Conservation (phyloP, 2,888 invertebrate genomes). For the Julus scandinavius region DNA sequence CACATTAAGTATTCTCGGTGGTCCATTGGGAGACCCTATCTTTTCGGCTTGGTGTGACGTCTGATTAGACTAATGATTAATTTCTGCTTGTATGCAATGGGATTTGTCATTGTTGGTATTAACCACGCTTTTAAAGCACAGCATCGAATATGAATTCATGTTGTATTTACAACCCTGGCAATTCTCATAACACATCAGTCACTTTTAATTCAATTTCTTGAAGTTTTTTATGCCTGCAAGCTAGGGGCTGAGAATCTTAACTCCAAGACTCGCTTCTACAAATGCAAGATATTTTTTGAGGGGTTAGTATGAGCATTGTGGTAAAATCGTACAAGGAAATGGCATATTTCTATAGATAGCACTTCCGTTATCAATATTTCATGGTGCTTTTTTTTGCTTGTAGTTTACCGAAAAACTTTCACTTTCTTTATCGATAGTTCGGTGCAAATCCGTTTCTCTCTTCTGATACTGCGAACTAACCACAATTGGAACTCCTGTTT, state of each 20-base stretch:
- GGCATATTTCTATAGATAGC: not conserved
- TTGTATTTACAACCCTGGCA: not conserved
- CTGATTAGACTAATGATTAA: slow-evolving; percentile 14
- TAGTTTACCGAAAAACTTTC: not conserved
- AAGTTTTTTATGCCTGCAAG: slow-evolving; percentile 8
- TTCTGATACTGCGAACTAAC: not conserved
- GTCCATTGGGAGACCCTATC: not conserved
- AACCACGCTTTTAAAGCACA: not conserved
- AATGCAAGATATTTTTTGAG: not conserved
- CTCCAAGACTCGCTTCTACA: not conserved
- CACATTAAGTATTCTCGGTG: not conserved
- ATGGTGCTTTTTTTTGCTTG: not conserved
- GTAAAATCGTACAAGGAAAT: not conserved
- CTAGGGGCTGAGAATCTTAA: not conserved
- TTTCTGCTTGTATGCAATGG: not conserved
- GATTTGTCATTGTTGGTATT: slow-evolving; percentile 34
- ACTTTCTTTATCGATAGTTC: not conserved
- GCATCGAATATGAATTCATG: not conserved
- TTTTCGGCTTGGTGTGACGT: not conserved
- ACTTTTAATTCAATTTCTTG: slow-evolving; percentile 29
- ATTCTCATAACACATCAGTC: slow-evolving; percentile 35
- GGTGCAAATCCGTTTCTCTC: not conserved
- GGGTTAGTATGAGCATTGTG: not conserved
- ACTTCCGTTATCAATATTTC: slow-evolving; percentile 4
- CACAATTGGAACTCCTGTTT: slow-evolving; percentile 3